Base-by-base conservation (phyloP, 2,113 vertebrate species). In the Hemicordylus capensis region DNA sequence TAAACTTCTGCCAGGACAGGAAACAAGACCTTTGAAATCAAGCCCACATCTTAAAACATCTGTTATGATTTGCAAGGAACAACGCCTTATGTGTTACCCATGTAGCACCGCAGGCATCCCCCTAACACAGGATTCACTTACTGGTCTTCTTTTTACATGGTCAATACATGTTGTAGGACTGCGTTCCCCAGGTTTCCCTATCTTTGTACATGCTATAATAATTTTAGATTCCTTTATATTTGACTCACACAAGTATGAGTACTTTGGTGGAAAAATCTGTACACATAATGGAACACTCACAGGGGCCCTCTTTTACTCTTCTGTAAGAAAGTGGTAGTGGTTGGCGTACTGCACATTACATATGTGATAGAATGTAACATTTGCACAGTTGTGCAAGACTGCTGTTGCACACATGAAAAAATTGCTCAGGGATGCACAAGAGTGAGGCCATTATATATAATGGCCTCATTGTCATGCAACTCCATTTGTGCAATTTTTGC, bases 11-110 rank as follows among this genome's bases (percentile, higher is more conserved):
- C 76, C 93, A 95, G 87, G 73, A 76, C 0, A 22, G 88, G 90
- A 90, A 89, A 51, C 0, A 58, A 89, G 46, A 80, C 76, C 75
- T 88, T 86, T 88, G 80, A 91, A 91, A 92, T 78, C 31, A 0
- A 92, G 92, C 93, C 87, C 91, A 64, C 89, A 92, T 91, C 80
- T 0, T 78, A 88, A 90, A 89, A 64, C 6, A 24, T 26, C 8
- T 61, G 76, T 78, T 61, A 75, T 75, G 59, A 37, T 64, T 84
- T 64, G 42, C 59, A 63, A 76, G 31, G 72, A 14, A 39, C 54
- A 83, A n/a, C 20, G 14, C 39, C 22, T 48, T 11, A 58, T 37
- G n/a, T 79, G 6, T 51, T 51, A 37, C 59, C 48, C 44, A 39
- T 73, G 17, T 39, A 82, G 39, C 80, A 74, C 70, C 34, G 58